Evolutionary conservation across 2,888 invertebrate genomes (phyloP).

Genomic region (Octonoba sinensis): DNA sequence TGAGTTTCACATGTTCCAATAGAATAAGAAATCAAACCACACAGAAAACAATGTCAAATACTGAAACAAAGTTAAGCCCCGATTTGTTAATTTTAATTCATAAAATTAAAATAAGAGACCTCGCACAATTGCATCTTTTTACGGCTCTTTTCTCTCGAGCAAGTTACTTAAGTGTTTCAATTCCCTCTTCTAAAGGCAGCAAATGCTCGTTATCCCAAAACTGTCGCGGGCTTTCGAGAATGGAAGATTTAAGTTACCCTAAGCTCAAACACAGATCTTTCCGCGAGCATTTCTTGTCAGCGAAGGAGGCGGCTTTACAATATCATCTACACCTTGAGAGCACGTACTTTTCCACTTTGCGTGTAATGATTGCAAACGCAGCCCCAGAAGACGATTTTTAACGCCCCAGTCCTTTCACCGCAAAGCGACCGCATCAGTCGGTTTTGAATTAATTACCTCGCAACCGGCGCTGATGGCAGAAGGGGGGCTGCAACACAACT

Average conservation of each 20-base stretch:
- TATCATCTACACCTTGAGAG: background rate
- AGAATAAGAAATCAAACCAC: too few relatives aligned
- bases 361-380: background rate
- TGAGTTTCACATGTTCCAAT: too few relatives aligned
- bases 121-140: too few relatives aligned
- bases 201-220: too few relatives aligned
- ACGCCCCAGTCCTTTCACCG: slow-evolving; percentile 6
- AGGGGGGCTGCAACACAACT: slow-evolving; percentile 6
- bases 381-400: background rate
- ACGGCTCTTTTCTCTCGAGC: too few relatives aligned
- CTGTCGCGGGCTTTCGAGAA: too few relatives aligned
- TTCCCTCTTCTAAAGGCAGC: too few relatives aligned
- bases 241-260: background rate
- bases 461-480: slow-evolving; percentile 3
- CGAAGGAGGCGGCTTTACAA: slow-evolving; percentile 12
- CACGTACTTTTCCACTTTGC: background rate
- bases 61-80: too few relatives aligned
- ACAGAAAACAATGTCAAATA: too few relatives aligned
- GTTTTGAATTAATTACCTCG: slow-evolving; percentile 39
- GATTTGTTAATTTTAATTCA: too few relatives aligned
- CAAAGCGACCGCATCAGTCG: slow-evolving; percentile 34
- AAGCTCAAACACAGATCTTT: background rate
- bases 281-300: background rate
- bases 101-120: too few relatives aligned
- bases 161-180: too few relatives aligned